Conservation (phyloP, 2,888 invertebrate species). For the Mesorhabditis belari region DNA sequence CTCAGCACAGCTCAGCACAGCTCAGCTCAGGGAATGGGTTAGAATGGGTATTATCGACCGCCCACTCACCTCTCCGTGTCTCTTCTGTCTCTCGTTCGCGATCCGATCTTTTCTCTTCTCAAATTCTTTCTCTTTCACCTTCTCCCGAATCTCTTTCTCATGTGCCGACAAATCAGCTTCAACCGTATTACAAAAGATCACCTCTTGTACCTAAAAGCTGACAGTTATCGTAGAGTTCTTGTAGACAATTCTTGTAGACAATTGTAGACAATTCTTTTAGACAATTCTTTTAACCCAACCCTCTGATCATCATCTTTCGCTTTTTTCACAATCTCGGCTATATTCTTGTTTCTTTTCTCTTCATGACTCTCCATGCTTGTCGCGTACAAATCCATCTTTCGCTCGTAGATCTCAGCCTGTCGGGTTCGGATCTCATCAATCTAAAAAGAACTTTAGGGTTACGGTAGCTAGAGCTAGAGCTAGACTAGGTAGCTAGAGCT, state of each 20-base stretch:
- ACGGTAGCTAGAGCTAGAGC: no score
- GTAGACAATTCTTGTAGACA: no score
- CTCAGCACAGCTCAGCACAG: no score
- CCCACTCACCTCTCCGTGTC: background rate
- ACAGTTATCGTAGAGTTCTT: no score
- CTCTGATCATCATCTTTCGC: slow-evolving; percentile 97
- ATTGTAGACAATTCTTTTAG: no score
- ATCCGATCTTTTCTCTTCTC: background rate
- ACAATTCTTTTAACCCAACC: slow-evolving; percentile 49
- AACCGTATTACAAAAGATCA: background rate
- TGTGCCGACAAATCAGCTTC: background rate
- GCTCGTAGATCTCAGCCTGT: slow-evolving; percentile 77
- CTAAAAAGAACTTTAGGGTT: slow-evolving; percentile 52
- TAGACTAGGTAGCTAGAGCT: no score
- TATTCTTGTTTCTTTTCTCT: slow-evolving; percentile 74
- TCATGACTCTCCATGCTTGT: slow-evolving; percentile 68
- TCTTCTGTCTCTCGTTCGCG: background rate
- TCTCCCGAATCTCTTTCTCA: background rate
- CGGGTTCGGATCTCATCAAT: slow-evolving; percentile 67
- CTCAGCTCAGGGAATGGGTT: no score
- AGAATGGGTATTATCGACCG: no score
- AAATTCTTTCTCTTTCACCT: background rate
- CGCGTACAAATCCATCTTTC: slow-evolving; percentile 58
- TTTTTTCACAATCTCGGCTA: slow-evolving; percentile 72
- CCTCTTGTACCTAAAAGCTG: background rate